These are phyloP conservation scores for Esperia sulphurella DNA, from an alignment of 2,888 invertebrate species.

Conservation along the genomic window DNA sequence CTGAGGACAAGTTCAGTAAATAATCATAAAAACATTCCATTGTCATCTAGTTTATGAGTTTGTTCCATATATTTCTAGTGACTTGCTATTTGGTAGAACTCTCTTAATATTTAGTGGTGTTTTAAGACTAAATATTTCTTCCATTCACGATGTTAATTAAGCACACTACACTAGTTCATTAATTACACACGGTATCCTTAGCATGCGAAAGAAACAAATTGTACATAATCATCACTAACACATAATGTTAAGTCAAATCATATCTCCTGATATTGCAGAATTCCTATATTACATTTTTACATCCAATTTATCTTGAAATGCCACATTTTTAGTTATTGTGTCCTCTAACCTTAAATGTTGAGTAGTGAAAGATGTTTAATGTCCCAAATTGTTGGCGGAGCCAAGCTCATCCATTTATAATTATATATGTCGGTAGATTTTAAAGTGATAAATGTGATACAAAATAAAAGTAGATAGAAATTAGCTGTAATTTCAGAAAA, in stretches of 20 bases:
- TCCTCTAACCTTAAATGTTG: conserved; percentile 6
- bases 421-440: conserved; percentile 36
- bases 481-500: not conserved
- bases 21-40: too few species aligned
- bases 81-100: not conserved
- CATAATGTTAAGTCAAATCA: too few species aligned
- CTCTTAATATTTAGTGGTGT: not conserved
- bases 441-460: conserved; percentile 55
- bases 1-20: too few species aligned
- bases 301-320: too few species aligned
- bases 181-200: too few species aligned
- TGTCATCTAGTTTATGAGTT: not conserved
- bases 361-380: conserved; percentile 1
- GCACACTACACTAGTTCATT: too few species aligned
- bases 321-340: not conserved
- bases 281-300: not conserved
- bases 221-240: too few species aligned
- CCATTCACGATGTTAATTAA: too few species aligned
- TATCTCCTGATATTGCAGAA: too few species aligned
- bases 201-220: too few species aligned
- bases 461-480: conserved; percentile 24
- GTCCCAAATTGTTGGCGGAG: conserved; percentile 17
- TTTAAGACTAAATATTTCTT: not conserved
- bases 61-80: not conserved
- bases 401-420: conserved; percentile 31